Evolutionary conservation across 1,140 invertebrate species (phyloP).

Genomic region (Micrasema longulum): DNA sequence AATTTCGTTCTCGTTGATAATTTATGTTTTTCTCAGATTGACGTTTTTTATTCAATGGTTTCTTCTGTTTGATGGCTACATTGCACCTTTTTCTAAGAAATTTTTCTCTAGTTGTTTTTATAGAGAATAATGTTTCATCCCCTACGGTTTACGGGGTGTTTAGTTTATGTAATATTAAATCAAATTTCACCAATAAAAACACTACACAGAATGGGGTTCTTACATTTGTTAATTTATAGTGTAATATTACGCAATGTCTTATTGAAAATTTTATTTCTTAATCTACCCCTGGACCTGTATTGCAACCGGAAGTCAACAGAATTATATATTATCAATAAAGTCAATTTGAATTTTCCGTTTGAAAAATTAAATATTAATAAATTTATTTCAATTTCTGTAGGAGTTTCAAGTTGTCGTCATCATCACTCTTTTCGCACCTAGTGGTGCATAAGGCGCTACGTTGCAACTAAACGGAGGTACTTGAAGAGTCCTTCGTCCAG

Average conservation of each 20-base stretch:
- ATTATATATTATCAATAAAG: too few species aligned
- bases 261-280: neutral
- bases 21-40: too few species aligned
- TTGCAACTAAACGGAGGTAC: neutral
- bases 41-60: neutral
- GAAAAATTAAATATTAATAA: too few species aligned
- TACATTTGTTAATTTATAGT: neutral
- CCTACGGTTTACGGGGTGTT: neutral
- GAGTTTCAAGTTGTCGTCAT: too few species aligned
- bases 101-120: neutral
- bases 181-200: neutral
- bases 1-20: too few species aligned
- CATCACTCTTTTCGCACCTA: neutral
- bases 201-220: neutral
- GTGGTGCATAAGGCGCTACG: neutral
- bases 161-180: neutral
- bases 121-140: neutral
- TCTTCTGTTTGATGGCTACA: constrained; percentile 11
- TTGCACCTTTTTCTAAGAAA: constrained; percentile 10
- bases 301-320: too few species aligned
- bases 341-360: too few species aligned
- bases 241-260: neutral
- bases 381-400: too few species aligned
- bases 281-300: too few species aligned
- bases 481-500: too few species aligned